Conservation (phyloP, 2,888 invertebrate genomes). For the Dastarcus helophoroides region DNA sequence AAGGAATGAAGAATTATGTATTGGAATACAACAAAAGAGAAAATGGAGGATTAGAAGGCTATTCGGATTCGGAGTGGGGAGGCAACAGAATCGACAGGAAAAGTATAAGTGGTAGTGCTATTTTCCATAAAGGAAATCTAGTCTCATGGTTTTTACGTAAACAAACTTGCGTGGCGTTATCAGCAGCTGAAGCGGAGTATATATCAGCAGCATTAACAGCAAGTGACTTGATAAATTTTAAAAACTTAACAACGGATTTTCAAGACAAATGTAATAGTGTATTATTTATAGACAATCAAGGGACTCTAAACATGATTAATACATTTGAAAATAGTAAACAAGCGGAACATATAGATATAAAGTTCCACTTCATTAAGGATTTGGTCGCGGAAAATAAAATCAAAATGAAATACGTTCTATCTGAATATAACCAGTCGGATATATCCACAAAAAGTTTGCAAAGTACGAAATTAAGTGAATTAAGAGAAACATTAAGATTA, state of each 20-base stretch:
- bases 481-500: no score
- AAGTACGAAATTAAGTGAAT: no score
- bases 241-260: slow-evolving; percentile 9
- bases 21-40: slow-evolving; percentile 7
- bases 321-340: slow-evolving; percentile 9
- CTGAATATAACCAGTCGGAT: slow-evolving; percentile 11
- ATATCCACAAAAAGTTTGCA: slow-evolving; percentile 8
- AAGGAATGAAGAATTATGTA: slow-evolving; percentile 11
- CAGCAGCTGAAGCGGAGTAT: slow-evolving; percentile 13
- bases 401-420: slow-evolving; percentile 6
- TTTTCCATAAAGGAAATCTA: slow-evolving; percentile 8
- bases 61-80: slow-evolving; percentile 10
- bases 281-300: slow-evolving; percentile 7
- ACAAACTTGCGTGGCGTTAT: slow-evolving; percentile 12
- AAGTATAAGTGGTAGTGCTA: slow-evolving; percentile 9
- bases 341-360: slow-evolving; percentile 10
- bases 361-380: slow-evolving; percentile 9
- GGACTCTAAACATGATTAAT: slow-evolving; percentile 6
- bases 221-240: slow-evolving; percentile 9
- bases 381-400: slow-evolving; percentile 4
- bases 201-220: slow-evolving; percentile 9
- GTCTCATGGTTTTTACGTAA: slow-evolving; percentile 12
- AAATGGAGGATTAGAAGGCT: slow-evolving; percentile 3
- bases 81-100: slow-evolving; percentile 9
- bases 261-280: not conserved